Evolutionary conservation across 2,797 vertebrate genomes (phyloP).

Genomic region (Darevskia nairensis): DNA sequence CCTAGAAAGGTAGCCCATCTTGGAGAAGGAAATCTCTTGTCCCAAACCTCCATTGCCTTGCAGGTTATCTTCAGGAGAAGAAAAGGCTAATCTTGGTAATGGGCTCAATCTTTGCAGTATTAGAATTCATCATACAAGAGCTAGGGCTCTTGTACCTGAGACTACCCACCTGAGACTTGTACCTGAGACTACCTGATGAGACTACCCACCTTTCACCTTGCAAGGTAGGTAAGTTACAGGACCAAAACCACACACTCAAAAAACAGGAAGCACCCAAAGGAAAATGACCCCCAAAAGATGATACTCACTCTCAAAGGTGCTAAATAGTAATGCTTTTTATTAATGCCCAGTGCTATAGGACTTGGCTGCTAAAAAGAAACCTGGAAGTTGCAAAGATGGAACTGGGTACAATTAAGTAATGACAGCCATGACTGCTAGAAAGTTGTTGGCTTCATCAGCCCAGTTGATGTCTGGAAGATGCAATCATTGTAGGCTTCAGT

Average conservation of each 20-base stretch:
- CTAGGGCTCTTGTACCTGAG: too few species aligned
- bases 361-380: not conserved
- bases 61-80: too few species aligned
- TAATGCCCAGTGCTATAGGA: not conserved
- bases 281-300: too few species aligned
- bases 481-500: conserved; percentile 30
- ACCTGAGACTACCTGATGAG: too few species aligned
- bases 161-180: too few species aligned
- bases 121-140: not conserved
- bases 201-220: not conserved
- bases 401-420: not conserved
- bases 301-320: too few species aligned
- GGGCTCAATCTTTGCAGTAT: not conserved
- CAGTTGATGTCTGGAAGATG: not conserved
- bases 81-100: too few species aligned
- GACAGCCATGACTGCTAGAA: accelerated
- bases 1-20: too few species aligned
- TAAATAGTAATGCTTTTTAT: too few species aligned
- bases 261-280: too few species aligned
- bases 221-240: not conserved
- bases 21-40: too few species aligned
- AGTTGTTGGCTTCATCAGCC: not conserved
- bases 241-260: not conserved
- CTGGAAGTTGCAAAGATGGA: accelerated
- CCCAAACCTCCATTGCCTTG: too few species aligned